Percentiles rank a stretch among this genome's conserved stretches.
phyloP scores from a whole-genome alignment of 2,797 vertebrate species.

The Urosaurus nigricauda region DNA sequence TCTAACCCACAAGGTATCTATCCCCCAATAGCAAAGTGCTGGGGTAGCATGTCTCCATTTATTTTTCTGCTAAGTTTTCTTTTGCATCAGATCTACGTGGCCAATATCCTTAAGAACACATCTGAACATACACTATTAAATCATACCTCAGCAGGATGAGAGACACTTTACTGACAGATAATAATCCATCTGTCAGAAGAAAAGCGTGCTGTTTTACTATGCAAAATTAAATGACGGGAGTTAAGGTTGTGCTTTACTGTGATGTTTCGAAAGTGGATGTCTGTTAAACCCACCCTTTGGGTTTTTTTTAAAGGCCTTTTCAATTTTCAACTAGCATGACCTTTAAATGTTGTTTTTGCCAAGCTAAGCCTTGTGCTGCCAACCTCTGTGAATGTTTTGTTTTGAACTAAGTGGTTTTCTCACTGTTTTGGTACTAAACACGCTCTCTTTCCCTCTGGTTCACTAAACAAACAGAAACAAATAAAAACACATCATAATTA shows the following conservation, averaged over 20 bases:
- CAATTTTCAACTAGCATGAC: constrained; percentile 32
- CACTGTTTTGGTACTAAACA: constrained; percentile 38
- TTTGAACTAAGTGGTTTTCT: constrained; percentile 41
- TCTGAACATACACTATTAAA: constrained; percentile 20
- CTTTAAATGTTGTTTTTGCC: constrained; percentile 32
- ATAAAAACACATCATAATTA: constrained; percentile 53
- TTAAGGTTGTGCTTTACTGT: constrained; percentile 9
- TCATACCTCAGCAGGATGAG: constrained; percentile 18
- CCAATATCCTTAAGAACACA: neutral
- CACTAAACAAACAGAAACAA: constrained; percentile 47
- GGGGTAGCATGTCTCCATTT: neutral
- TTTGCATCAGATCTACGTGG: neutral
- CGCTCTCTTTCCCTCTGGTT: constrained; percentile 24
- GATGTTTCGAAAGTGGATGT: constrained; percentile 18
- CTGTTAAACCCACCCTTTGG: neutral
- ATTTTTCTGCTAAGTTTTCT: constrained; percentile 16
- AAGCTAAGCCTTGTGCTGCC: constrained; percentile 36
- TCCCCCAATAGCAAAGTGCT: neutral
- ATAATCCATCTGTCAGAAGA: constrained; percentile 28
- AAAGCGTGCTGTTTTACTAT: constrained; percentile 27
- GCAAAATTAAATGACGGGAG: constrained; percentile 15
- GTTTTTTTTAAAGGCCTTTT: constrained; percentile 25
- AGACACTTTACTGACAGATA: constrained; percentile 32
- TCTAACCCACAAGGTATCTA: neutral
- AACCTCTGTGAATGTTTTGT: constrained; percentile 40